A percentile compares a stretch with the other conserved stretches of the same genome.
Conservation (phyloP, 2,113 vertebrate species). For the Callaeas wilsoni region DNA sequence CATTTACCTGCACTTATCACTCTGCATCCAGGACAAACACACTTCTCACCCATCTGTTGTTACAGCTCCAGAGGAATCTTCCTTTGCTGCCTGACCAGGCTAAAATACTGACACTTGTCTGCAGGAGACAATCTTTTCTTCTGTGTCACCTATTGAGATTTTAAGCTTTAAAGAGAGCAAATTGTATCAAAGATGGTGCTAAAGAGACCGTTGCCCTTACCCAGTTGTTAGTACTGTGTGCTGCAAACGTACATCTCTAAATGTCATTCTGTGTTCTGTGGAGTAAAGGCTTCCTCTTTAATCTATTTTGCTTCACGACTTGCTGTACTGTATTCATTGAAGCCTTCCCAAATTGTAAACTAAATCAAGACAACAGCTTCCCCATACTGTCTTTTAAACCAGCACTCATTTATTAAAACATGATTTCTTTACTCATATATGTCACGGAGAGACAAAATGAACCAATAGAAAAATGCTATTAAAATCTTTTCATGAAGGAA, state of each 20-base stretch:
- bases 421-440: not conserved
- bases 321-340: constrained; percentile 35
- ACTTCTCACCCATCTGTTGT: not conserved
- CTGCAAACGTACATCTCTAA: not conserved
- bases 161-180: not conserved
- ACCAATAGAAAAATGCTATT: not conserved
- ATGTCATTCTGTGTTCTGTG: not conserved
- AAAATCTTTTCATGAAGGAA: not conserved
- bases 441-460: not conserved
- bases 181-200: not conserved
- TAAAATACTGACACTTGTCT: not conserved
- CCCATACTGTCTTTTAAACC: constrained; percentile 21
- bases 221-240: not conserved
- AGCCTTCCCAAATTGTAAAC: constrained; percentile 36
- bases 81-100: not conserved
- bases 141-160: not conserved
- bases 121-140: not conserved
- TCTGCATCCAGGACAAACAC: not conserved
- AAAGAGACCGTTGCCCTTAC: not conserved
- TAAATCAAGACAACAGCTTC: not conserved
- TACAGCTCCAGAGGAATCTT: not conserved
- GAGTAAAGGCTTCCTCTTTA: not conserved
- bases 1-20: not conserved
- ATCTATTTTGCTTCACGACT: not conserved
- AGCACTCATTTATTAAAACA: constrained; percentile 18